These are phyloP conservation scores for Dryobota labecula DNA, from an alignment of 2,888 invertebrate genomes.

Conservation along the genomic window DNA sequence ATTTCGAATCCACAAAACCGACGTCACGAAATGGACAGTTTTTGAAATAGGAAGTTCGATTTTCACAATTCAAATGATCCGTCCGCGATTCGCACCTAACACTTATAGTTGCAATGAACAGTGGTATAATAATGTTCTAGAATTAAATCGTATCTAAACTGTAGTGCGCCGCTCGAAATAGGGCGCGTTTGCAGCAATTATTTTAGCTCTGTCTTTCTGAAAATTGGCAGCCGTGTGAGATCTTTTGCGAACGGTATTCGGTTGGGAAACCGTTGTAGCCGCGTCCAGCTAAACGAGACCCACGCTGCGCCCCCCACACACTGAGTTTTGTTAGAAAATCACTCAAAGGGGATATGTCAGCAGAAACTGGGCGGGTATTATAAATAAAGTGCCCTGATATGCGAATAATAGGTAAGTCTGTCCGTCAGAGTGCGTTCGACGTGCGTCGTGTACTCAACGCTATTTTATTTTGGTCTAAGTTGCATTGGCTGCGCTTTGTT, in stretches of 20 bases:
- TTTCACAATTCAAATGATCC: conserved; percentile 47
- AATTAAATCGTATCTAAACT: conserved; percentile 87
- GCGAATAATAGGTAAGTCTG: conserved; percentile 88
- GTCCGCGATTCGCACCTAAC: conserved; percentile 42
- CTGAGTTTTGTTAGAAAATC: conserved; percentile 58
- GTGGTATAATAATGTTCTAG: conserved; percentile 84
- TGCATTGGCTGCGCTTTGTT: conserved; percentile 66
- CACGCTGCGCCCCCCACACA: conserved; percentile 73
- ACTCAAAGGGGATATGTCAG: conserved; percentile 78
- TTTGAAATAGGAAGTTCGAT: conserved; percentile 40
- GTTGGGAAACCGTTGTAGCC: conserved; percentile 88
- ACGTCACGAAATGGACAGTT: not conserved
- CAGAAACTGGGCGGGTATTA: conserved; percentile 82
- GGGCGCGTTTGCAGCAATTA: conserved; percentile 90
- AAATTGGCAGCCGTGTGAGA: conserved; percentile 90
- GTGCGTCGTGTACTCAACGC: conserved; percentile 68
- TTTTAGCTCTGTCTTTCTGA: conserved; percentile 90
- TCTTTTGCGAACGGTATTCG: conserved; percentile 89
- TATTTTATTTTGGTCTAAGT: conserved; percentile 78
- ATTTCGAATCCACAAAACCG: conserved; percentile 7
- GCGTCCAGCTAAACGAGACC: conserved; percentile 77
- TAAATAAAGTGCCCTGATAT: conserved; percentile 89
- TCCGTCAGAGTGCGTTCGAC: conserved; percentile 76
- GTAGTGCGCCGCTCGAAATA: conserved; percentile 87
- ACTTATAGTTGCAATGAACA: conserved; percentile 72